phyloP scores from a whole-genome alignment of 2,113 vertebrate species.

The Hydrolagus affinis region DNA sequence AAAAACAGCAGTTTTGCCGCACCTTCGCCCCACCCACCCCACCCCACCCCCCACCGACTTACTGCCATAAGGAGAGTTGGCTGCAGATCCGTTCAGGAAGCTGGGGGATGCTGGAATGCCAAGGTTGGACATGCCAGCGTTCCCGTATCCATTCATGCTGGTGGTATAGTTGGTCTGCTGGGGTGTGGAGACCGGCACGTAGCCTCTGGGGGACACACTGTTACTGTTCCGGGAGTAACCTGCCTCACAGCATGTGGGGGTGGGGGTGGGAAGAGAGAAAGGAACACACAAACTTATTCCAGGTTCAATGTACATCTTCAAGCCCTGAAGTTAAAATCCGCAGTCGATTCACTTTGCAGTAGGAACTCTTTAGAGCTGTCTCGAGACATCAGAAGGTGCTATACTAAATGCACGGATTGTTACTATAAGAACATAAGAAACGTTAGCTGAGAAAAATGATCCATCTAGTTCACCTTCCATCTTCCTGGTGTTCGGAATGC shows the following conservation, averaged over 20 bases:
- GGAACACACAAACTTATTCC: no score
- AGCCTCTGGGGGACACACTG: slow-evolving; percentile 74
- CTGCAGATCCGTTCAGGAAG: slow-evolving; percentile 87
- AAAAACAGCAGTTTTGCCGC: background rate
- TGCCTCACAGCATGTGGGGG: slow-evolving; percentile 40
- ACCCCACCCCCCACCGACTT: slow-evolving; percentile 47
- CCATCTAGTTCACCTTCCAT: no score
- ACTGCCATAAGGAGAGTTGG: slow-evolving; percentile 93
- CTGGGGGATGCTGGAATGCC: slow-evolving; percentile 84
- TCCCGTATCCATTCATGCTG: slow-evolving; percentile 73
- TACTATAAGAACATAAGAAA: no score
- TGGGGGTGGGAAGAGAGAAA: background rate
- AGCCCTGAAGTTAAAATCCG: no score
- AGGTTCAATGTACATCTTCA: no score
- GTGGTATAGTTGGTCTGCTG: slow-evolving; percentile 82
- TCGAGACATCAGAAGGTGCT: no score
- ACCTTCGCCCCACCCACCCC: no score
- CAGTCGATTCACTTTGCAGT: no score
- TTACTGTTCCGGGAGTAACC: slow-evolving; percentile 81
- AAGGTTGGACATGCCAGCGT: slow-evolving; percentile 71
- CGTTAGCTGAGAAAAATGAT: no score
- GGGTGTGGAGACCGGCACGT: slow-evolving; percentile 78
- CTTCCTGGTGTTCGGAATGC: no score
- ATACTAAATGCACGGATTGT: no score
- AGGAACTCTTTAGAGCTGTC: no score